Evolutionary conservation across 2,113 vertebrate genomes (phyloP).

Genomic region (Apaloderma vittatum): DNA sequence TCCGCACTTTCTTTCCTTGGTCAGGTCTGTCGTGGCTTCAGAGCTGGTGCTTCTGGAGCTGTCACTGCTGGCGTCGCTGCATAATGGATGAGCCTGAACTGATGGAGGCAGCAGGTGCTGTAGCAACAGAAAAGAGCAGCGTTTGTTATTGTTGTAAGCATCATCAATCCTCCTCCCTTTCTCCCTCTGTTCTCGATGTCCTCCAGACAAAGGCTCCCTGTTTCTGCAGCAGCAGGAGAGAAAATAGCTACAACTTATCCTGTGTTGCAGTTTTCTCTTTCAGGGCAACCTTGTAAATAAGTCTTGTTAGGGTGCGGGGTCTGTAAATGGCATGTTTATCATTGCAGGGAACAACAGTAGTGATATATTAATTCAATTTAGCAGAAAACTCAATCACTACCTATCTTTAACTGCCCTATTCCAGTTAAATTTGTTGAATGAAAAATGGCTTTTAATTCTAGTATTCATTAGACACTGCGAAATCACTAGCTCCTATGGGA

Average conservation of each 20-base stretch:
- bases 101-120: slow-evolving; percentile 75
- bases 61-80: background rate
- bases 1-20: background rate
- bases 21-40: background rate
- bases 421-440: background rate
- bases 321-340: background rate
- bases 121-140: slow-evolving; percentile 52
- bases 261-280: background rate
- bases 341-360: background rate
- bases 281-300: background rate
- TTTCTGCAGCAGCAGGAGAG: slow-evolving; percentile 13
- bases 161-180: slow-evolving; percentile 10
- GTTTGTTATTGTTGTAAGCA: slow-evolving; percentile 61
- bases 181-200: background rate
- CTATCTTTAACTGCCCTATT: background rate
- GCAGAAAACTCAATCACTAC: background rate
- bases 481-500: background rate
- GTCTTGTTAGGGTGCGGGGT: background rate
- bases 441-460: background rate
- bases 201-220: slow-evolving; percentile 54
- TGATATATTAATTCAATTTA: background rate
- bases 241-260: background rate
- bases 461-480: background rate
- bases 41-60: background rate
- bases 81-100: slow-evolving; percentile 69